Conservation (phyloP, 2,888 invertebrate species). For the Oligia strigilis region DNA sequence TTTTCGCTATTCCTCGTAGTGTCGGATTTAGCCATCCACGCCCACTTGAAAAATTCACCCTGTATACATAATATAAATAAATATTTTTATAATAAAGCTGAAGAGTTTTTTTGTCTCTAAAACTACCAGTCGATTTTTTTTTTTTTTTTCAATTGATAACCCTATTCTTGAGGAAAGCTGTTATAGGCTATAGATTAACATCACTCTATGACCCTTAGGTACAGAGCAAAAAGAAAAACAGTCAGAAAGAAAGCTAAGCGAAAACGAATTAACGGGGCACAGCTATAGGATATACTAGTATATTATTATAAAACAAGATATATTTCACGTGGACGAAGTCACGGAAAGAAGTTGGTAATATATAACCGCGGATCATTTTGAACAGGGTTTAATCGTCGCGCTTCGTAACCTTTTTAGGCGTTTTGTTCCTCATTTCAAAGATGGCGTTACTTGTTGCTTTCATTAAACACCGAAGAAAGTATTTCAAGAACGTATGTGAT, state of each 20-base stretch:
- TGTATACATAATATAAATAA: no score
- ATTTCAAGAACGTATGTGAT: not conserved
- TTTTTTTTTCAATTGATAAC: not conserved
- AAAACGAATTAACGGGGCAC: no score
- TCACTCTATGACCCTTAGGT: not conserved
- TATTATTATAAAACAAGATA: no score
- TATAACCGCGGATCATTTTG: not conserved
- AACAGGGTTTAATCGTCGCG: not conserved
- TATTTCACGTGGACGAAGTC: no score
- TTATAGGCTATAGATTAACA: not conserved
- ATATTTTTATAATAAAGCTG: no score
- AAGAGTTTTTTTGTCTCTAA: not conserved
- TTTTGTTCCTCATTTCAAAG: not conserved
- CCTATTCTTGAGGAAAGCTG: not conserved
- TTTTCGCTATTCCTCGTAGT: no score
- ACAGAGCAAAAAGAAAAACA: not conserved
- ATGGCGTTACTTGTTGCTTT: slow-evolving; percentile 9
- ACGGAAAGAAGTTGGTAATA: not conserved
- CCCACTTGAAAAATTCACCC: no score
- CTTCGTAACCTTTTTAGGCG: not conserved
- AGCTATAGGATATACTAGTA: no score
- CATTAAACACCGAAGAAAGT: not conserved
- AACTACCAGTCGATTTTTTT: no score
- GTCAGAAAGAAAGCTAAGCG: not conserved
- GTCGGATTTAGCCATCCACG: no score